phyloP scores from a whole-genome alignment of 2,888 invertebrate genomes.

The Hecatera dysodea region DNA sequence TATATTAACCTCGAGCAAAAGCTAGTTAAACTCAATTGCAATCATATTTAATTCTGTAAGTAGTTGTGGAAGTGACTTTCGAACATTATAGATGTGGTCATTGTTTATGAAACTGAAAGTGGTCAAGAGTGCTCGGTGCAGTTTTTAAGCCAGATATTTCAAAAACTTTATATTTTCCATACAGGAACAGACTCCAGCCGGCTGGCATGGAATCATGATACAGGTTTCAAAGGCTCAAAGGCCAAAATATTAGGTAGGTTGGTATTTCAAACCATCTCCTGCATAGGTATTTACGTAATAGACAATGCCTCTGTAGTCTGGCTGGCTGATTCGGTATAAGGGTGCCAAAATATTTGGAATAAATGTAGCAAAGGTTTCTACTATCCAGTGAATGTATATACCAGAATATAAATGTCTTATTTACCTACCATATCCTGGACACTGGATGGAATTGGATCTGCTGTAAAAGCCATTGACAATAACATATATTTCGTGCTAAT shows the following conservation, averaged over 20 bases:
- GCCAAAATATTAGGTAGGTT: neutral
- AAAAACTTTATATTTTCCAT: neutral
- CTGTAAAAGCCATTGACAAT: neutral
- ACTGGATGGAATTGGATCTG: neutral
- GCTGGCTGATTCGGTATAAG: neutral
- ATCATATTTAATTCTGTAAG: neutral
- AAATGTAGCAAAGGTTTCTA: neutral
- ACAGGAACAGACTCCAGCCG: neutral
- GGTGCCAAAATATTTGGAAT: neutral
- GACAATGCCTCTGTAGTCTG: neutral
- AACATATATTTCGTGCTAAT: neutral
- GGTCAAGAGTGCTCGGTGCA: neutral
- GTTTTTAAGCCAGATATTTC: neutral
- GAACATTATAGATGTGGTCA: neutral
- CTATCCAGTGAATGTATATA: too few species aligned
- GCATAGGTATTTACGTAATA: neutral
- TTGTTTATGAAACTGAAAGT: neutral
- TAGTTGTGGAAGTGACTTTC: neutral
- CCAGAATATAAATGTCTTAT: too few species aligned
- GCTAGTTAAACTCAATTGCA: neutral
- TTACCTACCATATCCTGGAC: neutral
- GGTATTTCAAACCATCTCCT: neutral
- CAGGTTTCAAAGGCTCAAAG: neutral
- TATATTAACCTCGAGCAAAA: neutral
- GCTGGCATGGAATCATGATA: neutral